Percentiles rank a stretch among this genome's conserved stretches.
These are phyloP conservation scores for Apteryx owenii DNA, from an alignment of 2,113 vertebrate genomes.

Conservation along the genomic window DNA sequence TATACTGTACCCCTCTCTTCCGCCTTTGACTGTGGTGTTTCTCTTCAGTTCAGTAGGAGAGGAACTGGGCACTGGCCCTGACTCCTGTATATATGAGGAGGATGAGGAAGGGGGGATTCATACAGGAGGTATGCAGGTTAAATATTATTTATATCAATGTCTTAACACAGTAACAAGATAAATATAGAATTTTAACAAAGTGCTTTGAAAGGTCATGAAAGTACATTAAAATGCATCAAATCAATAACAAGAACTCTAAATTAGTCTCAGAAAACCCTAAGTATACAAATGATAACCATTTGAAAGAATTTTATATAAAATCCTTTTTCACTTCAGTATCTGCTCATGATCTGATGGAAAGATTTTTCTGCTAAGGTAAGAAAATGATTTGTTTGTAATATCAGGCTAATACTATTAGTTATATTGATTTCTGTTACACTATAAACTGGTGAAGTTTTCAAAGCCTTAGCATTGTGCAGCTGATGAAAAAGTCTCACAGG, in stretches of 20 bases:
- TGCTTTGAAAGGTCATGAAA: slow-evolving; percentile 75
- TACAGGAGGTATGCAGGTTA: not conserved
- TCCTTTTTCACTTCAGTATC: slow-evolving; percentile 65
- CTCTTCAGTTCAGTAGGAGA: not conserved
- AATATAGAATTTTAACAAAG: slow-evolving; percentile 30
- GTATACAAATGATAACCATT: slow-evolving; percentile 41
- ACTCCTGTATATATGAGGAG: fast-evolving
- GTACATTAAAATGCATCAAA: slow-evolving; percentile 71
- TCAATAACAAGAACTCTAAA: slow-evolving; percentile 61
- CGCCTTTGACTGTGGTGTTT: not conserved
- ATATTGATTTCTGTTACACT: slow-evolving; percentile 23
- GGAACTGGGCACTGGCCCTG: not conserved
- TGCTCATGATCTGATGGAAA: slow-evolving; percentile 58
- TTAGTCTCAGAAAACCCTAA: slow-evolving; percentile 55
- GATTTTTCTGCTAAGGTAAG: slow-evolving; percentile 67
- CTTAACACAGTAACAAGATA: slow-evolving; percentile 19
- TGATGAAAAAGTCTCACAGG: slow-evolving; percentile 37
- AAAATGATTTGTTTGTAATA: slow-evolving; percentile 69
- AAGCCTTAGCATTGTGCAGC: not conserved
- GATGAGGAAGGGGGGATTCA: not conserved
- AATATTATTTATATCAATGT: not conserved
- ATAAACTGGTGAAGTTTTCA: slow-evolving; percentile 32
- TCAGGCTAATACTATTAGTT: slow-evolving; percentile 63
- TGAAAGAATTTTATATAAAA: slow-evolving; percentile 60
- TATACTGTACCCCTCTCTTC: not conserved